Base-by-base conservation (phyloP, 2,797 vertebrate species). In the Basileuterus tristriatus region DNA sequence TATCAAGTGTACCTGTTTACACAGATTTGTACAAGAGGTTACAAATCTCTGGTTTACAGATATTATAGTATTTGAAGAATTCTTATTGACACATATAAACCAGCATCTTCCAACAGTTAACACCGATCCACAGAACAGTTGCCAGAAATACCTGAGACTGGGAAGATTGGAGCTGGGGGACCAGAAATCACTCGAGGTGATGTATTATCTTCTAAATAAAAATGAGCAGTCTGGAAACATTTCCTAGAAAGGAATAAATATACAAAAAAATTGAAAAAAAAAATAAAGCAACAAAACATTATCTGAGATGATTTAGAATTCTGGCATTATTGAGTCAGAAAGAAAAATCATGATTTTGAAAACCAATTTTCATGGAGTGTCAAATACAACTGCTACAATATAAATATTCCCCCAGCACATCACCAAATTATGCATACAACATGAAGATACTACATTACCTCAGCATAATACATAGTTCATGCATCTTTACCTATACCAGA, bases 141-240 rank as follows among this genome's bases (percentile, higher is more conserved):
- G 56, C 62, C 94, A 93, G 56, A 92, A 81, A 91, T 98, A 99
- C 99, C 99, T 97, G 98, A 97, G 79, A 99, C 98, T 87, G 98
- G 97, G 88, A 98, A 97, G 43, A 98, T 22, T 92, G 98, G 98
- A 78, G 97, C 97, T 52, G 98, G 96, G 19, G 98, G 97, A 55
- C 97, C 97, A 55, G 98, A 96, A 95, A 99, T 99, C 69, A 99
- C 99, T 96, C 98, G 97, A 76, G 99, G 98, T 10, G 99, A 99
- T 1, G 98, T 98, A 89, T 97, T 99, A 87, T 99, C 99, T 58
- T 99, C 98, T 90, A 99, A 98, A 97, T 99, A 99, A 97, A 99
- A 99, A 93, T 99, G 99, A 94, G 99, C 99, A 9, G 99, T 99
- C 98, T 99, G 99, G 97, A 99, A 99, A 97, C 99, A 99, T 90